Conservation (phyloP, 1,140 invertebrate species). For the Pseudoatta argentina region DNA sequence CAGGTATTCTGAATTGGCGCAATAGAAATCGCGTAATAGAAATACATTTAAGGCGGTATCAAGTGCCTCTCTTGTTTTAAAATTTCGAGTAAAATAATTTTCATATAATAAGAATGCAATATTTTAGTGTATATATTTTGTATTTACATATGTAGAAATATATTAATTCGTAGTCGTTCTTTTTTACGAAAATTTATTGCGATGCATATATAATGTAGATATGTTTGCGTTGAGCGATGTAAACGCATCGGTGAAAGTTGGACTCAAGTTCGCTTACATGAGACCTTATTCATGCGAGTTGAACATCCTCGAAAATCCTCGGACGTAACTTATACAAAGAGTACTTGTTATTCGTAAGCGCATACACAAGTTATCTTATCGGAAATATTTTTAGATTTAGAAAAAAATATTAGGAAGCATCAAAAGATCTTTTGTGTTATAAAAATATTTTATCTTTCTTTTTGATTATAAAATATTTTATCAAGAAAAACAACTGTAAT, state of each 20-base stretch:
- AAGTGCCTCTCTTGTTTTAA: background rate
- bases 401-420: background rate
- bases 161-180: background rate
- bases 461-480: background rate
- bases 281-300: background rate
- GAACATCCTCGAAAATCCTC: slow-evolving; percentile 35
- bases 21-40: background rate
- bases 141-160: background rate
- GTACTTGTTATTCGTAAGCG: background rate
- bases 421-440: background rate
- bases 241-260: slow-evolving; percentile 64
- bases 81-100: background rate
- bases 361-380: background rate
- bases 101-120: background rate
- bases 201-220: background rate
- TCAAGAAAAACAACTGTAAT: background rate
- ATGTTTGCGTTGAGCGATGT: background rate
- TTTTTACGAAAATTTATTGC: slow-evolving; percentile 8
- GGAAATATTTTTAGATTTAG: background rate
- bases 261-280: background rate
- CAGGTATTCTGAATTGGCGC: background rate
- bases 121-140: background rate
- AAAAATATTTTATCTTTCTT: background rate
- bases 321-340: slow-evolving; percentile 1
- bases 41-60: background rate